Evolutionary conservation across 37 sponge, comb jelly and placozoan genomes (phyloP), one percentile per base, ranked within the genome.

Genomic region (Oscarella lobularis): DNA sequence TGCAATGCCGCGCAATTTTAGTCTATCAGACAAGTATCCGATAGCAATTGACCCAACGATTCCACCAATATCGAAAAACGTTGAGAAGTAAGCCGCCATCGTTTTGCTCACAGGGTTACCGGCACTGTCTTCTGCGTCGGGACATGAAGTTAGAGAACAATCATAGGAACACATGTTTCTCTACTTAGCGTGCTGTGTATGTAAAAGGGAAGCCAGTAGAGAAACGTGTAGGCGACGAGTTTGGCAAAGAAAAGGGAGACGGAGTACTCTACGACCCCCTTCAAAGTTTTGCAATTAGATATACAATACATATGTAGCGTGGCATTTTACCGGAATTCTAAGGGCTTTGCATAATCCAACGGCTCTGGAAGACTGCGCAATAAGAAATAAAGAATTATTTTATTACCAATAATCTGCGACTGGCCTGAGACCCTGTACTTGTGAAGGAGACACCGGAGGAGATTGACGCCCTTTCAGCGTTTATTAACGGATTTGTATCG

Each of bases 191-290:
- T 27, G 20, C 40, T 67, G 79, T 73, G 38, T 36, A 80, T 39
- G 79, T 86, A 93, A 40, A 80, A 71, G 2, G 94, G 94, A 2
- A 93, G 81, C 87, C 94, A 93, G 78, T 83, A 93, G 72, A 86
- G 85, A 72, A 93, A 93, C 38, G 90, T 86, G 74, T 89, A 93
- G 74, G 71, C 55, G 14, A 93, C 90, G 27, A 93, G 67, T 76
- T 93, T 93, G 34, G 84, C 74, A 76, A 89, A 93, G 85, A 93
- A 93, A 36, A 93, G 87, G 35, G 90, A 86, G 39, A 89, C 9
- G 0, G 94, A 84, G 67, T 82, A 93, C 74, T 93, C 94, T 30
- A 93, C 38, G n/a, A 93, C 94, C 37, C 94, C 94, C 88, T 87
- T n/a, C n/a, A n/a, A n/a, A n/a, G 74, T 34, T 34, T 20, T 35